Conservation (phyloP, 1,140 invertebrate species). For the Phocides pigmalion region DNA sequence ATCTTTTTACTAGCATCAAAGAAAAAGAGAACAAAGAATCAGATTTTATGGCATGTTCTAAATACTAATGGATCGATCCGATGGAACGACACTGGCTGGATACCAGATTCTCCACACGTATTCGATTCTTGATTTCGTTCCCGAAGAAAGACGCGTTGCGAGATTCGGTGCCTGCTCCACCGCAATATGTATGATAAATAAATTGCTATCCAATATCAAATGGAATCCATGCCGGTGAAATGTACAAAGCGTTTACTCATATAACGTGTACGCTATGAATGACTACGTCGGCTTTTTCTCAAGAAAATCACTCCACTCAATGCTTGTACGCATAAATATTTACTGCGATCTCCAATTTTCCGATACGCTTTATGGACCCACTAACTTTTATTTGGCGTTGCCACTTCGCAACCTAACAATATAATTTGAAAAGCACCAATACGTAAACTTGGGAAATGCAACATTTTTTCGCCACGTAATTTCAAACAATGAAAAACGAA, state of each 20-base stretch:
- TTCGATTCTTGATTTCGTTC: conserved; percentile 73
- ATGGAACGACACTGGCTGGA: conserved; percentile 47
- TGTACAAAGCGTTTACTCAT: conserved; percentile 73
- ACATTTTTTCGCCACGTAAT: conserved; percentile 30
- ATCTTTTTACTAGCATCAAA: conserved; percentile 3
- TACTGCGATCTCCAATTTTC: conserved; percentile 19
- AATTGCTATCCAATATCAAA: conserved; percentile 83
- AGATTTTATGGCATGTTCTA: conserved; percentile 37
- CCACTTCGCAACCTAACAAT: conserved; percentile 2
- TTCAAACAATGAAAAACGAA: conserved; percentile 33
- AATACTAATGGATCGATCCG: conserved; percentile 52
- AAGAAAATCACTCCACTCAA: conserved; percentile 17
- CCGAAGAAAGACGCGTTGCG: conserved; percentile 70
- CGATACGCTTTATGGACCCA: conserved; percentile 20
- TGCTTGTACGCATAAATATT: conserved; percentile 24
- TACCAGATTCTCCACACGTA: conserved; percentile 70
- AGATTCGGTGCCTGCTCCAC: conserved; percentile 63
- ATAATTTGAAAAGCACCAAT: conserved; percentile 8
- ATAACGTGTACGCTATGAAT: conserved; percentile 50
- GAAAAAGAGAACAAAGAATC: conserved; percentile 8
- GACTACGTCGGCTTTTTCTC: conserved; percentile 22
- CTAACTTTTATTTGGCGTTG: conserved; percentile 23
- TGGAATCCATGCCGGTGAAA: conserved; percentile 75
- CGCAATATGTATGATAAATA: conserved; percentile 83
- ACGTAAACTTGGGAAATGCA: background rate